phyloP scores from a whole-genome alignment of 2,888 invertebrate genomes.

The Lycia hirtaria region DNA sequence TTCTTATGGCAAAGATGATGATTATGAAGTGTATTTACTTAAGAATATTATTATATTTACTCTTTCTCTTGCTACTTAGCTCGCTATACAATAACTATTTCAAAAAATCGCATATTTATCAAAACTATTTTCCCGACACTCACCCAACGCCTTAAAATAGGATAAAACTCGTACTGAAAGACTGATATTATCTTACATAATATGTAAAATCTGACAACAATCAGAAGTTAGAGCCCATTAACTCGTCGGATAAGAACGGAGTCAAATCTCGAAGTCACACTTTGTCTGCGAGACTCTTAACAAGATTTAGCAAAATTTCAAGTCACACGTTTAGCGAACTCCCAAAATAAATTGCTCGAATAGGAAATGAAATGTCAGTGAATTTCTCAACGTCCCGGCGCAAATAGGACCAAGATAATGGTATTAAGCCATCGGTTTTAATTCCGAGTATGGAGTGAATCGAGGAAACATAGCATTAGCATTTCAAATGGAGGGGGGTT shows the following conservation, averaged over 20 bases:
- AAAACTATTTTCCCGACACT: too few relatives aligned
- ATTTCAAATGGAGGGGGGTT: constrained; percentile 52
- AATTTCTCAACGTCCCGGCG: constrained; percentile 39
- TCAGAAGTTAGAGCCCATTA: constrained; percentile 15
- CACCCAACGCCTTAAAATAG: too few relatives aligned
- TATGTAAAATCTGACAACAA: constrained; percentile 9
- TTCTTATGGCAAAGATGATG: too few relatives aligned
- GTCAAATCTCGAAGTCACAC: constrained; percentile 29
- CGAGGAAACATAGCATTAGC: constrained; percentile 60
- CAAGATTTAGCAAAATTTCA: constrained; percentile 38
- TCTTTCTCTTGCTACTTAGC: too few relatives aligned
- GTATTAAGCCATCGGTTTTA: constrained; percentile 58
- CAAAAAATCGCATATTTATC: too few relatives aligned
- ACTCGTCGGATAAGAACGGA: constrained; percentile 16
- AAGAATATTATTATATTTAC: too few relatives aligned
- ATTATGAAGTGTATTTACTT: too few relatives aligned
- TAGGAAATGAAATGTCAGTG: constrained; percentile 45
- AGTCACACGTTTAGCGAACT: constrained; percentile 37
- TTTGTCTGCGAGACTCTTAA: constrained; percentile 25
- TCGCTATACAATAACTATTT: too few relatives aligned
- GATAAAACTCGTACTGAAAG: background rate
- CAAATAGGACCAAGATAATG: constrained; percentile 50
- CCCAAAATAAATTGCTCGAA: constrained; percentile 39
- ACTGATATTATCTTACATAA: background rate
- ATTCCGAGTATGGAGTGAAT: constrained; percentile 54